phyloP scores from a whole-genome alignment of 1,140 invertebrate species.

The Trinorchestia longiramus region DNA sequence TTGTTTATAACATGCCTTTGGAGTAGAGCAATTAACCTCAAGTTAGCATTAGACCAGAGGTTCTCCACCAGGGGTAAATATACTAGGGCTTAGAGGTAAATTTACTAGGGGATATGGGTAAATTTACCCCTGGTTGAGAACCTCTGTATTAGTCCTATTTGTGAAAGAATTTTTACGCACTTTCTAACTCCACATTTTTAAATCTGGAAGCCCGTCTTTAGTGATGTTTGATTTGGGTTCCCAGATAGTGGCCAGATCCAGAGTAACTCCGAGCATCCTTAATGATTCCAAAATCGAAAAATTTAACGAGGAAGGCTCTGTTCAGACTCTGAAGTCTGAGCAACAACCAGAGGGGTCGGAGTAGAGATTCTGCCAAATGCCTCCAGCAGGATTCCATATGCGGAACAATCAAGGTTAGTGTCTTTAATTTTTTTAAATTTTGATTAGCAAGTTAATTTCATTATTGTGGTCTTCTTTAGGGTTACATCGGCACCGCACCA shows the following conservation, averaged over 20 bases:
- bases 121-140: too few species aligned
- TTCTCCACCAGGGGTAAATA: too few species aligned
- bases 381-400: background rate
- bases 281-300: too few species aligned
- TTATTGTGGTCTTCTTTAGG: background rate
- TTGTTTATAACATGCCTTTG: background rate
- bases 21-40: slow-evolving; percentile 16
- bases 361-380: too few species aligned
- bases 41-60: background rate
- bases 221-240: slow-evolving; percentile 15
- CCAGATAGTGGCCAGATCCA: too few species aligned
- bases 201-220: too few species aligned
- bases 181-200: too few species aligned
- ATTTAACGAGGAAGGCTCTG: background rate
- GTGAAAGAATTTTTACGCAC: slow-evolving; percentile 29
- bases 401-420: background rate
- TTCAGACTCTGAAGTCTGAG: background rate
- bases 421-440: background rate
- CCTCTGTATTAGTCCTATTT: too few species aligned
- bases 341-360: background rate
- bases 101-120: too few species aligned
- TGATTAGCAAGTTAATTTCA: background rate
- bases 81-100: too few species aligned
- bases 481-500: background rate
- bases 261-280: background rate